Conservation (phyloP, 2,797 vertebrate genomes). For the Mus spretus region DNA sequence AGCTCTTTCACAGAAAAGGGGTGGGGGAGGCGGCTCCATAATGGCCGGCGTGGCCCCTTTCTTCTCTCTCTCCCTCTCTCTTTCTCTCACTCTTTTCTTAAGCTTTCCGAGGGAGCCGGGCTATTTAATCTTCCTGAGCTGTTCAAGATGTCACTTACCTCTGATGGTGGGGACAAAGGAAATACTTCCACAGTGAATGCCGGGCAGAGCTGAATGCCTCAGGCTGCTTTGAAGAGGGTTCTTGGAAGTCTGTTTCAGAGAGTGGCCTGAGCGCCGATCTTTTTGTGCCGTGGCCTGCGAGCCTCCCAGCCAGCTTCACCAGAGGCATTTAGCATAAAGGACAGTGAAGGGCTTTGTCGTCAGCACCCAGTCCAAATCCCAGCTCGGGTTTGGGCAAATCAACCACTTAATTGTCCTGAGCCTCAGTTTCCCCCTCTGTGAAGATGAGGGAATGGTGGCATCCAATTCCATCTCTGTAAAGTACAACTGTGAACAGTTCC, state of each 20-base stretch:
- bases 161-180: conserved; percentile 97
- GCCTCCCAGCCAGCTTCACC: conserved; percentile 85
- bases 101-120: conserved; percentile 97
- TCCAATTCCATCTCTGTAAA: background rate
- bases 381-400: background rate
- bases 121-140: conserved; percentile 99
- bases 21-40: conserved; percentile 88
- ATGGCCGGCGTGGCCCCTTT: conserved; percentile 91
- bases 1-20: conserved; percentile 92
- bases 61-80: conserved; percentile 88
- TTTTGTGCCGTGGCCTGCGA: conserved; percentile 89
- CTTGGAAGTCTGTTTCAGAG: conserved; percentile 91
- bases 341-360: conserved; percentile 51
- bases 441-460: background rate
- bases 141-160: conserved; percentile 99
- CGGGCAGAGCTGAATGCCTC: conserved; percentile 89
- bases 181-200: conserved; percentile 92
- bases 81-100: conserved; percentile 82
- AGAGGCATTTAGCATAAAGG: conserved; percentile 45
- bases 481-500: background rate
- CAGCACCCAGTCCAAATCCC: conserved; percentile 76
- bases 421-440: conserved; percentile 55
- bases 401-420: background rate
- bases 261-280: conserved; percentile 92
- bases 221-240: conserved; percentile 91